Percentiles rank a stretch among this genome's conserved stretches.
Evolutionary conservation across 2,888 invertebrate species (phyloP).

Genomic region (Malthinus flaveolus): DNA sequence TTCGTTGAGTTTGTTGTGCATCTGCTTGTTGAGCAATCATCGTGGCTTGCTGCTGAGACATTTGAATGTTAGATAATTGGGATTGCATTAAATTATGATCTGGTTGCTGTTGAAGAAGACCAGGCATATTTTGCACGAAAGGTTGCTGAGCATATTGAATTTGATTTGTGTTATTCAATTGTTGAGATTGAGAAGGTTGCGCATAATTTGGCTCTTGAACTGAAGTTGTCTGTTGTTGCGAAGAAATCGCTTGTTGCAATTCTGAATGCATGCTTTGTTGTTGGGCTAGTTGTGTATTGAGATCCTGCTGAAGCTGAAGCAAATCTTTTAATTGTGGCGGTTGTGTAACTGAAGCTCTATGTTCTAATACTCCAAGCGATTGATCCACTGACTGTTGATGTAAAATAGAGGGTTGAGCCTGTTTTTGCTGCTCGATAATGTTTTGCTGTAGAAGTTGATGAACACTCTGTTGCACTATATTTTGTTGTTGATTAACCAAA

Average conservation of each 20-base stretch:
- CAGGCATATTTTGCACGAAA: too few relatives aligned
- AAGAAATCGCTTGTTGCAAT: slow-evolving; percentile 49
- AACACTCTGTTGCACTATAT: background rate
- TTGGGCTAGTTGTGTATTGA: slow-evolving; percentile 57
- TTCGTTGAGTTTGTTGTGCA: background rate
- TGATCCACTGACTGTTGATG: slow-evolving; percentile 22
- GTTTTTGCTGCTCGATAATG: slow-evolving; percentile 15
- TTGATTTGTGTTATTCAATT: too few relatives aligned
- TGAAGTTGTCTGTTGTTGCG: slow-evolving; percentile 11
- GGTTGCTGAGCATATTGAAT: background rate
- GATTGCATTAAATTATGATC: background rate
- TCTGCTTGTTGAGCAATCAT: background rate
- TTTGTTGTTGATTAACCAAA: slow-evolving; percentile 3
- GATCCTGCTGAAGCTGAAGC: slow-evolving; percentile 55
- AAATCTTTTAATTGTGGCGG: slow-evolving; percentile 55
- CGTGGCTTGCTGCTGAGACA: background rate
- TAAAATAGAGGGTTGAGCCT: slow-evolving; percentile 1
- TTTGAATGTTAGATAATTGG: background rate
- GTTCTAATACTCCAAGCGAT: slow-evolving; percentile 10
- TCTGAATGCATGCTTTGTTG: slow-evolving; percentile 49
- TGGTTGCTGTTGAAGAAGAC: slow-evolving; percentile 9
- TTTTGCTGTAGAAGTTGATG: slow-evolving; percentile 4
- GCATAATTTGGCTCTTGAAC: slow-evolving; percentile 21
- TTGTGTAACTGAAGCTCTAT: slow-evolving; percentile 2
- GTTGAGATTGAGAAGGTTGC: slow-evolving; percentile 32